phyloP scores from a whole-genome alignment of 1,140 invertebrate species.

The Megalonaias nervosa region DNA sequence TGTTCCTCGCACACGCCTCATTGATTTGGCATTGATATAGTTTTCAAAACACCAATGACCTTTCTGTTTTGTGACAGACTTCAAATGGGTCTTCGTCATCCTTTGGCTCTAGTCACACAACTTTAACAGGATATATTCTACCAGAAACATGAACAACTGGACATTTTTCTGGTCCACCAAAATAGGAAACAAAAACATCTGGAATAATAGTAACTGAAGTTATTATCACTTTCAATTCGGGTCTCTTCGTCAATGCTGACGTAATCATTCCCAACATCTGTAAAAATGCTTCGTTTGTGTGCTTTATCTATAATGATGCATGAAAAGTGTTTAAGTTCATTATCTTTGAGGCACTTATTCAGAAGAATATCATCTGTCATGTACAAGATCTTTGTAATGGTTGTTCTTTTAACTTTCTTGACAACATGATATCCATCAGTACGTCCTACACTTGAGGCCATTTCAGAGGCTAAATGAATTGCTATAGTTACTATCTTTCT shows the following conservation, averaged over 20 bases:
- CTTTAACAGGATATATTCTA: conserved; percentile 87
- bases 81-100: conserved; percentile 80
- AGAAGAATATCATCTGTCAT: conserved; percentile 99
- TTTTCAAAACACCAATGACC: conserved; percentile 57
- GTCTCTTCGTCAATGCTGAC: conserved; percentile 60
- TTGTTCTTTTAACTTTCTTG: conserved; percentile 80
- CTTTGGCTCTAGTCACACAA: conserved; percentile 90
- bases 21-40: conserved; percentile 56
- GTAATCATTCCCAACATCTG: conserved; percentile 90
- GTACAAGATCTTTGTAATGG: conserved; percentile 87
- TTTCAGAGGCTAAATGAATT: conserved; percentile 61
- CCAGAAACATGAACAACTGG: conserved; percentile 97
- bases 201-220: conserved; percentile 71
- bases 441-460: conserved; percentile 53
- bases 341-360: conserved; percentile 90
- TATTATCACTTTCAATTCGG: conserved; percentile 61
- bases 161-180: conserved; percentile 90
- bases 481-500: conserved; percentile 66
- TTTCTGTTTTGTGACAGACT: conserved; percentile 81
- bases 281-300: conserved; percentile 96
- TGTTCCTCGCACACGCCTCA: conserved; percentile 49
- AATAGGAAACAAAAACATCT: conserved; percentile 76
- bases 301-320: conserved; percentile 96
- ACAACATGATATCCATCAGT: conserved; percentile 75
- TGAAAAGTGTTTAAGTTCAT: conserved; percentile 76